phyloP scores from a whole-genome alignment of 2,888 invertebrate species.

The Marasmarcha lunaedactyla region DNA sequence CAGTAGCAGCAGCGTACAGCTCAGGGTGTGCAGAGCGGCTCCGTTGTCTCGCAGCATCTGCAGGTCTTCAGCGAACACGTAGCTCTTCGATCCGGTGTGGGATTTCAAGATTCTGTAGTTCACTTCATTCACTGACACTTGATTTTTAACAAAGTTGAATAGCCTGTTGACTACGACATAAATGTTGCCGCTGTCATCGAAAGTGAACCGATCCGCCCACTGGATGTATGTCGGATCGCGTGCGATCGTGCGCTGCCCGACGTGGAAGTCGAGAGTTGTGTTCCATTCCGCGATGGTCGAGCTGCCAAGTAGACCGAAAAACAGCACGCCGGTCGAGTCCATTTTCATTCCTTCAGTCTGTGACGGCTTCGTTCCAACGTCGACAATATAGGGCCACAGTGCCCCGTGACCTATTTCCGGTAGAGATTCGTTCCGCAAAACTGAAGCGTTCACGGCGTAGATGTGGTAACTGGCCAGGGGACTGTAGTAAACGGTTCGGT shows the following conservation, averaged over 20 bases:
- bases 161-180: slow-evolving; percentile 77
- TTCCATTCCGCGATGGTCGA: slow-evolving; percentile 81
- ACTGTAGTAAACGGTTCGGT: slow-evolving; percentile 73
- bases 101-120: slow-evolving; percentile 78
- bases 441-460: slow-evolving; percentile 73
- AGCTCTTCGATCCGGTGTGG: slow-evolving; percentile 72
- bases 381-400: slow-evolving; percentile 60
- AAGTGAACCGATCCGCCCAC: slow-evolving; percentile 79
- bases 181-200: slow-evolving; percentile 74
- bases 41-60: slow-evolving; percentile 12
- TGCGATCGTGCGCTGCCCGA: slow-evolving; percentile 74
- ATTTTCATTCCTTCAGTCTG: slow-evolving; percentile 82
- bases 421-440: slow-evolving; percentile 67
- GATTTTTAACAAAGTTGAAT: slow-evolving; percentile 74
- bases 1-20: slow-evolving; percentile 34
- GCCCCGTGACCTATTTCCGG: slow-evolving; percentile 36
- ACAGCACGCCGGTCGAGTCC: slow-evolving; percentile 76
- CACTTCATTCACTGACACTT: slow-evolving; percentile 66
- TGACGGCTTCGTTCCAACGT: slow-evolving; percentile 73
- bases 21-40: slow-evolving; percentile 20
- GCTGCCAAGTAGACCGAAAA: slow-evolving; percentile 76
- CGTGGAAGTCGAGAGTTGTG: slow-evolving; percentile 65
- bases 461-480: slow-evolving; percentile 77
- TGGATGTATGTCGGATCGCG: slow-evolving; percentile 76
- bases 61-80: slow-evolving; percentile 67